Percentiles rank a stretch among this genome's conserved stretches.
Evolutionary conservation across 2,113 vertebrate genomes (phyloP).

Genomic region (Nasalis larvatus): DNA sequence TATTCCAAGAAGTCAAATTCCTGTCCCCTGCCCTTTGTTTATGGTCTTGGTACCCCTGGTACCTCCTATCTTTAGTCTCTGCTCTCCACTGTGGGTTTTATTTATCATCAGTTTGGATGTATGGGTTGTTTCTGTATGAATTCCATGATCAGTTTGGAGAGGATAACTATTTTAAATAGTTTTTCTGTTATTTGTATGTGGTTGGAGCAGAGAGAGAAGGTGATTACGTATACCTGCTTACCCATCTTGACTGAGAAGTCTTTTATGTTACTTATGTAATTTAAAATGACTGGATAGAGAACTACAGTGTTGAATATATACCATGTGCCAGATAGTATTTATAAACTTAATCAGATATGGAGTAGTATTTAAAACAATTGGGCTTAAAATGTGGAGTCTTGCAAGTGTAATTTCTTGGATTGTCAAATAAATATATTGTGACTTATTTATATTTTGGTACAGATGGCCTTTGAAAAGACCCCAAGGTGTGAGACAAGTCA

Average conservation of each 20-base stretch:
- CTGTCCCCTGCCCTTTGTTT: neutral
- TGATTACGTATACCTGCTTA: neutral
- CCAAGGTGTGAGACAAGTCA: neutral
- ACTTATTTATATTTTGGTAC: neutral
- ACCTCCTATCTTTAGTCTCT: neutral
- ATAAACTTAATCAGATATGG: neutral
- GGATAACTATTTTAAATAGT: neutral
- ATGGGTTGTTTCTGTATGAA: neutral
- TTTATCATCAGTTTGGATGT: neutral
- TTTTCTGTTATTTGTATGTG: neutral
- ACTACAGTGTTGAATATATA: neutral
- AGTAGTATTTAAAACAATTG: neutral
- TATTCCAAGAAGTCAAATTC: neutral
- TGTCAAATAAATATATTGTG: neutral
- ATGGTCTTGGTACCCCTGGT: neutral
- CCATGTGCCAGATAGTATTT: neutral
- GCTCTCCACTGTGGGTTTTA: neutral
- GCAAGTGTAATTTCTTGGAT: neutral
- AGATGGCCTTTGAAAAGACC: neutral
- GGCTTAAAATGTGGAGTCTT: neutral
- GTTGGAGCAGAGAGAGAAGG: neutral
- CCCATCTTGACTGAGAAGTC: neutral
- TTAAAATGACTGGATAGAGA: neutral
- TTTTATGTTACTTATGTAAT: neutral
- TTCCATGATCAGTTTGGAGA: neutral